Conservation (phyloP, 2,888 invertebrate genomes). For the Caenorhabditis sinica region DNA sequence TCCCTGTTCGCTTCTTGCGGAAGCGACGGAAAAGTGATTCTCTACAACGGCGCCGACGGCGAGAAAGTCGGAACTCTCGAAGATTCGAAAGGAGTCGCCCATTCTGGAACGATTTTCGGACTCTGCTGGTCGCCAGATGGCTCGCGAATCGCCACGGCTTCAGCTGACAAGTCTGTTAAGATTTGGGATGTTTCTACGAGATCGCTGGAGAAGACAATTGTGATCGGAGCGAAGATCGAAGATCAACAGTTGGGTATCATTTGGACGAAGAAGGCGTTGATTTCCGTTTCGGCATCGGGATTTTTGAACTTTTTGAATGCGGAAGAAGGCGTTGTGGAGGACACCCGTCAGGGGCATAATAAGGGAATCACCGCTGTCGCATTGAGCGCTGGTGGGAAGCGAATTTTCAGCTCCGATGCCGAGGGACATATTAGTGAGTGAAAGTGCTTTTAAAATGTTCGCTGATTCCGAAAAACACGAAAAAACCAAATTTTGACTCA, state of each 20-base stretch:
- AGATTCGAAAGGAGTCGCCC: constrained; percentile 81
- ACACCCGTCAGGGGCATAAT: constrained; percentile 90
- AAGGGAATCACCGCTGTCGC: constrained; percentile 96
- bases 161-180: constrained; percentile 97
- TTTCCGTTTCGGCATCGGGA: constrained; percentile 95
- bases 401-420: constrained; percentile 94
- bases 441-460: too few relatives aligned
- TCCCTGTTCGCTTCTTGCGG: constrained; percentile 95
- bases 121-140: constrained; percentile 92
- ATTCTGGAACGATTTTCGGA: constrained; percentile 85
- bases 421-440: constrained; percentile 90
- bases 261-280: constrained; percentile 93
- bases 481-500: too few relatives aligned
- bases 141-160: constrained; percentile 92
- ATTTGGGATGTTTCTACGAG: constrained; percentile 89
- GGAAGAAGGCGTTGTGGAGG: constrained; percentile 85
- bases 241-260: constrained; percentile 91
- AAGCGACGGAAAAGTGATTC: constrained; percentile 93
- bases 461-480: too few relatives aligned
- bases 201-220: constrained; percentile 86
- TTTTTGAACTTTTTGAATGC: constrained; percentile 95
- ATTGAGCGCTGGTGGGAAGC: constrained; percentile 88
- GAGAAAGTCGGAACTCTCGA: constrained; percentile 90
- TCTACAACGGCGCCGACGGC: constrained; percentile 93
- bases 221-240: constrained; percentile 88